These are phyloP conservation scores for Pemphigus obesinymphae DNA, from an alignment of 1,140 invertebrate genomes.

Conservation along the genomic window DNA sequence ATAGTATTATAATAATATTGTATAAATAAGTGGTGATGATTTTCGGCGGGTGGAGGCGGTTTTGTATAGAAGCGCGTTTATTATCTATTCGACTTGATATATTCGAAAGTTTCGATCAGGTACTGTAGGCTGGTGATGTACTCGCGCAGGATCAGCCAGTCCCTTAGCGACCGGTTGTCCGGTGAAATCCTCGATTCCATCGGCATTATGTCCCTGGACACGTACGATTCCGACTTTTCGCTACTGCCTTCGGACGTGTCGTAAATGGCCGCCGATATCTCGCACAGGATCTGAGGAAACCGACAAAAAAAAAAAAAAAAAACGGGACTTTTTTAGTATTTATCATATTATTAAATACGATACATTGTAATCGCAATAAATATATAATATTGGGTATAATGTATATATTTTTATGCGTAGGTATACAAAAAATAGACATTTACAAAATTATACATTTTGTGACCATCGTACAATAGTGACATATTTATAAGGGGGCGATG, in stretches of 20 bases:
- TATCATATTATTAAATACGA: too few relatives aligned
- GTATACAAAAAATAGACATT: background rate
- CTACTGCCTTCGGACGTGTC: slow-evolving; percentile 51
- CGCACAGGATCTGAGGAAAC: slow-evolving; percentile 58
- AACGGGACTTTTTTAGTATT: background rate
- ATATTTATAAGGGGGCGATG: too few relatives aligned
- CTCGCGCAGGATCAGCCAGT: slow-evolving; percentile 64
- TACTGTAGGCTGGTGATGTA: slow-evolving; percentile 63
- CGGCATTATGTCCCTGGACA: slow-evolving; percentile 58
- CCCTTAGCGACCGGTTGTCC: slow-evolving; percentile 55
- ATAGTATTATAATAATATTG: background rate
- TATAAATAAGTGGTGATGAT: background rate
- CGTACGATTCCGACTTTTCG: slow-evolving; percentile 52
- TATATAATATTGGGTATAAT: background rate
- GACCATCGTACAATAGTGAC: too few relatives aligned
- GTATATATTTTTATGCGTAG: background rate
- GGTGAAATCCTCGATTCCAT: slow-evolving; percentile 53
- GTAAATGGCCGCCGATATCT: slow-evolving; percentile 56
- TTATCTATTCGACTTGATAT: slow-evolving; percentile 47
- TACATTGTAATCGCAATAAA: background rate
- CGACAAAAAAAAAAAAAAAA: slow-evolving; percentile 45
- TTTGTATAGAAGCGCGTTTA: background rate
- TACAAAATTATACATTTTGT: too few relatives aligned
- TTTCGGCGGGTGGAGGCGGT: too few relatives aligned
- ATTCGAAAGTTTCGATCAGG: slow-evolving; percentile 56